Evolutionary conservation across 2,113 vertebrate genomes (phyloP).

Genomic region (Malurus alboscapulatus): DNA sequence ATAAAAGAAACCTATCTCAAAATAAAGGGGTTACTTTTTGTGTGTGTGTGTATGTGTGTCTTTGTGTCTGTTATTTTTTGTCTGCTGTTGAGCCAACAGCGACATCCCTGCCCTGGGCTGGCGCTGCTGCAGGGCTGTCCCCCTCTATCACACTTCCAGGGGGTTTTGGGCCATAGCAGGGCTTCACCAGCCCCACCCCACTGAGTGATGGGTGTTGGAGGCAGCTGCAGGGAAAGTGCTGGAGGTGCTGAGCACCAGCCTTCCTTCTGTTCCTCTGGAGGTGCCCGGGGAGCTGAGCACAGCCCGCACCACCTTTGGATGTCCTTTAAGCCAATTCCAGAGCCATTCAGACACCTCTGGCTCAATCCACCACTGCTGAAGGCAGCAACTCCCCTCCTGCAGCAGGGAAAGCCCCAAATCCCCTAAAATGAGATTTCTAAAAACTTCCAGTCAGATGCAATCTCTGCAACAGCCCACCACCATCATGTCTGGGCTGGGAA

Average conservation of each 20-base stretch:
- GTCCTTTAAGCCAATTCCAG: not conserved
- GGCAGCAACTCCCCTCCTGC: not conserved
- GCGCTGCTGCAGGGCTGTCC: not conserved
- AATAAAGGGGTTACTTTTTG: no score
- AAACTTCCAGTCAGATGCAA: accelerated
- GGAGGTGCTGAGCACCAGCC: not conserved
- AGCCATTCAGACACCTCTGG: not conserved
- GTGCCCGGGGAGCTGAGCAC: not conserved
- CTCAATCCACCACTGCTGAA: not conserved
- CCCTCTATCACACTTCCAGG: accelerated
- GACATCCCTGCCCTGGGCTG: not conserved
- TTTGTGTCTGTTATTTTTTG: no score
- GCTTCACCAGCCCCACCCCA: not conserved
- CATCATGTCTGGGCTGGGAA: accelerated
- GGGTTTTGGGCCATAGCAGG: accelerated
- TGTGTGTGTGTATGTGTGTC: no score
- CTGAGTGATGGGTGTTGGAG: accelerated
- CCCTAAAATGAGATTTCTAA: not conserved
- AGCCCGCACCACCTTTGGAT: accelerated
- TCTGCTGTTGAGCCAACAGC: no score
- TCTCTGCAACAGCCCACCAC: not conserved
- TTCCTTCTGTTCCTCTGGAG: not conserved
- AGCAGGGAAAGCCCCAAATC: not conserved
- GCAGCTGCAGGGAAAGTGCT: not conserved
- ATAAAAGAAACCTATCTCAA: no score